These are phyloP conservation scores for Elegia similella DNA, from an alignment of 2,888 invertebrate species.

Conservation along the genomic window DNA sequence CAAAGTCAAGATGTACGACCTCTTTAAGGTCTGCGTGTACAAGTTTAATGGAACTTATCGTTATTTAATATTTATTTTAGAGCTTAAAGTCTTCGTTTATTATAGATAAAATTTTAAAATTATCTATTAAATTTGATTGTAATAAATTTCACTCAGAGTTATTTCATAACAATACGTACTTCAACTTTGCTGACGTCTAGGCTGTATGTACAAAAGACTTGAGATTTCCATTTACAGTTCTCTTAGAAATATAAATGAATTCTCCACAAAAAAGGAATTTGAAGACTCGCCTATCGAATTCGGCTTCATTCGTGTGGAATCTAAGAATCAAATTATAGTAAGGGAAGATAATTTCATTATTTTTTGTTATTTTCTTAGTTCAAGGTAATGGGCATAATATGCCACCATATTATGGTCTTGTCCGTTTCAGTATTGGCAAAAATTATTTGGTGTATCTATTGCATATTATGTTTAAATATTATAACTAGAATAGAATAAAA, in stretches of 20 bases:
- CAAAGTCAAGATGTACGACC: no score
- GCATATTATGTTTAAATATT: no score
- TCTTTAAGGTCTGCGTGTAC: no score
- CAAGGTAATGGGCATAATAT: no score
- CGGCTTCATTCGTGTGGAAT: background rate
- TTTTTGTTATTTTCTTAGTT: background rate
- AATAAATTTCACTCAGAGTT: background rate
- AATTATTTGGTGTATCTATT: no score
- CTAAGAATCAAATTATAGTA: background rate
- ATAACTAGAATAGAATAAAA: no score
- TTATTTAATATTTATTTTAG: no score
- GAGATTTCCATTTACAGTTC: background rate
- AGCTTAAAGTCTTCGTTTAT: no score
- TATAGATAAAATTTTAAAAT: background rate
- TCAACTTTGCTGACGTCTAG: background rate
- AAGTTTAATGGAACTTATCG: no score
- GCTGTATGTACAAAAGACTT: background rate
- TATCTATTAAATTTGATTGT: background rate
- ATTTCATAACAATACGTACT: background rate
- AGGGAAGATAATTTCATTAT: background rate
- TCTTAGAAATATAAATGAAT: background rate
- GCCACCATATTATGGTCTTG: no score
- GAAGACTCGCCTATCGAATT: background rate
- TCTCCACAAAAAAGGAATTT: background rate
- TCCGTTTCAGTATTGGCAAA: no score